Evolutionary conservation across 2,113 vertebrate genomes (phyloP).

Genomic region (Myxocyprinus asiaticus): DNA sequence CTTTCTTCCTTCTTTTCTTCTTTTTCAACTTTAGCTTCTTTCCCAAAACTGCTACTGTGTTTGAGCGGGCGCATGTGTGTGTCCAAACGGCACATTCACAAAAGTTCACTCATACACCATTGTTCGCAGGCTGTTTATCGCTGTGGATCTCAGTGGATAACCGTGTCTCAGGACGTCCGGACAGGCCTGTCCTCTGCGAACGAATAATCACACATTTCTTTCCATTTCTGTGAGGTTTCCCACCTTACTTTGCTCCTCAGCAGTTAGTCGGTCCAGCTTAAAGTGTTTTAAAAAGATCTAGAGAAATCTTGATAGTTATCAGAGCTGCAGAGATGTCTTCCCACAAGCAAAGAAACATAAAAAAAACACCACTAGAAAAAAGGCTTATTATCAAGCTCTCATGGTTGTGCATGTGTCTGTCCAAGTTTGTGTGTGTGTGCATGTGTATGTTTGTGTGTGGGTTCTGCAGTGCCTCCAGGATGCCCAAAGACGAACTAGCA

Average conservation of each 20-base stretch:
- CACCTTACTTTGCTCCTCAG: background rate
- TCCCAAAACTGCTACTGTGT: conserved; percentile 70
- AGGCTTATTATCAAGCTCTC: conserved; percentile 51
- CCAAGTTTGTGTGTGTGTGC: conserved; percentile 48
- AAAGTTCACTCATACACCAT: conserved; percentile 55
- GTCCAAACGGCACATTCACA: conserved; percentile 14
- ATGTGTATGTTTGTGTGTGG: conserved; percentile 38
- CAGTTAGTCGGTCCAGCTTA: conserved; percentile 1
- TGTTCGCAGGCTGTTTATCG: conserved; percentile 44
- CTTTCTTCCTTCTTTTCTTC: conserved; percentile 58
- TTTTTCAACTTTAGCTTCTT: conserved; percentile 61
- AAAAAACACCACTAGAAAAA: conserved; percentile 54
- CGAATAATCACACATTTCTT: conserved; percentile 21
- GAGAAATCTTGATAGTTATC: conserved; percentile 36
- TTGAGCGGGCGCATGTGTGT: conserved; percentile 57
- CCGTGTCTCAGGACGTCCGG: conserved; percentile 19
- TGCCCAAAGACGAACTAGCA: conserved; percentile 87
- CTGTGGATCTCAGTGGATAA: conserved; percentile 6
- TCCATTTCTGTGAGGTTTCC: no score
- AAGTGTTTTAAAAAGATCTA: conserved; percentile 22
- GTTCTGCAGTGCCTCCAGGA: conserved; percentile 78
- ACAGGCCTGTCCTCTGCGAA: conserved; percentile 32
- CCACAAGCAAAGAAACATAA: conserved; percentile 58
- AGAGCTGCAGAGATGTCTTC: conserved; percentile 41
- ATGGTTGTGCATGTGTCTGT: conserved; percentile 42